Conservation (phyloP, 2,797 vertebrate genomes). For the Syngnathus rostellatus region DNA sequence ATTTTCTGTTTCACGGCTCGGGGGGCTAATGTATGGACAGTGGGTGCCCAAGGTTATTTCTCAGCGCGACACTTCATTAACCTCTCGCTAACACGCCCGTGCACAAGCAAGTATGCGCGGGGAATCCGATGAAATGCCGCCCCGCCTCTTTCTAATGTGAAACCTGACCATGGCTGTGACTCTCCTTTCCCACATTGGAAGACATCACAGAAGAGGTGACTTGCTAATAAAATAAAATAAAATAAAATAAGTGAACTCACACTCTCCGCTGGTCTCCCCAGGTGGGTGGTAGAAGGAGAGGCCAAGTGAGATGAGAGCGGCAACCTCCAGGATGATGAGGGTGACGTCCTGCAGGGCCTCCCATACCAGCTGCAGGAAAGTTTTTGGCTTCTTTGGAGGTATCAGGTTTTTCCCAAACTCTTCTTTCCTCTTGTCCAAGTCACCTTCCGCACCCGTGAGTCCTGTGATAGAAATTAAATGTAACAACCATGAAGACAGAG, state of each 20-base stretch:
- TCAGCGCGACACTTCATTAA: constrained; percentile 66
- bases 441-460: constrained; percentile 76
- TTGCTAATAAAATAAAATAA: too few relatives aligned
- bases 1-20: constrained; percentile 62
- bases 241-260: constrained; percentile 61
- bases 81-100: constrained; percentile 32
- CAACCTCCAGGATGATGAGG: constrained; percentile 95
- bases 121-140: constrained; percentile 37
- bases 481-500: background rate
- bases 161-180: background rate
- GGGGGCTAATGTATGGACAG: constrained; percentile 60
- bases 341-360: constrained; percentile 98
- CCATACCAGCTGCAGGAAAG: constrained; percentile 98
- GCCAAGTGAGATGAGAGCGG: constrained; percentile 93
- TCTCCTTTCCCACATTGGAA: background rate
- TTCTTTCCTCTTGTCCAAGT: constrained; percentile 95
- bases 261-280: constrained; percentile 76
- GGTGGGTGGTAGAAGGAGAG: constrained; percentile 96
- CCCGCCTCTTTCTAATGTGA: background rate
- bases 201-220: background rate
- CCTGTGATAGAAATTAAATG: constrained; percentile 57
- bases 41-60: constrained; percentile 65
- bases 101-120: constrained; percentile 3
- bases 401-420: constrained; percentile 93
- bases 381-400: constrained; percentile 99